Evolutionary conservation across 2,113 vertebrate species (phyloP).

Genomic region (Rhizomys pruinosus): DNA sequence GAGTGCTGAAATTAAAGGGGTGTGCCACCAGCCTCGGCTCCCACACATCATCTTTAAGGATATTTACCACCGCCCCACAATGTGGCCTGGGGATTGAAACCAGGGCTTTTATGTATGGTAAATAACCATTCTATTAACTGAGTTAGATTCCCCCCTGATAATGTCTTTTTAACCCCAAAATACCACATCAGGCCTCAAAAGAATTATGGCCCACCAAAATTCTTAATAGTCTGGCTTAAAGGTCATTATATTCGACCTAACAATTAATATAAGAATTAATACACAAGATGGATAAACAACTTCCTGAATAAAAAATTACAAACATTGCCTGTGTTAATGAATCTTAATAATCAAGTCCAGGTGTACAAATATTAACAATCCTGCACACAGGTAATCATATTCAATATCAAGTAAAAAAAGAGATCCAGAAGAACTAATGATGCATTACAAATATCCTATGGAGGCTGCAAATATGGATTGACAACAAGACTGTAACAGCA

Average conservation of each 20-base stretch:
- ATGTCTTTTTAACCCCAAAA: slow-evolving; percentile 38
- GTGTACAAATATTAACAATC: slow-evolving; percentile 1
- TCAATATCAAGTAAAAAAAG: background rate
- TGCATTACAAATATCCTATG: background rate
- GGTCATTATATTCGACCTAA: slow-evolving; percentile 8
- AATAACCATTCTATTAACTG: no score
- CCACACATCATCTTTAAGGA: no score
- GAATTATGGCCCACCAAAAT: background rate
- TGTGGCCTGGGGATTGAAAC: background rate
- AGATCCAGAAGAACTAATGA: background rate
- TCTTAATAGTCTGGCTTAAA: background rate
- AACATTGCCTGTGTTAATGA: slow-evolving; percentile 9
- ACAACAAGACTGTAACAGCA: background rate
- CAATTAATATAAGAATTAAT: slow-evolving; percentile 48
- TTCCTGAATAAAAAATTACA: slow-evolving; percentile 35
- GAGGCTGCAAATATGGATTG: background rate
- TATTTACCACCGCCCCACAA: no score
- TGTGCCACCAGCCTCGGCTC: no score
- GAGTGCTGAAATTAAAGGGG: no score
- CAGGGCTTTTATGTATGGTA: background rate
- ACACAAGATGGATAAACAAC: background rate
- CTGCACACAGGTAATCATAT: slow-evolving; percentile 5
- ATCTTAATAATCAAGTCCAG: background rate
- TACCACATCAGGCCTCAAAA: background rate
- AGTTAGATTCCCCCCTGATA: background rate